Evolutionary conservation across 2,888 invertebrate species (phyloP), one percentile per base, ranked within the genome.

Genomic region (Drosophila helvetica): DNA sequence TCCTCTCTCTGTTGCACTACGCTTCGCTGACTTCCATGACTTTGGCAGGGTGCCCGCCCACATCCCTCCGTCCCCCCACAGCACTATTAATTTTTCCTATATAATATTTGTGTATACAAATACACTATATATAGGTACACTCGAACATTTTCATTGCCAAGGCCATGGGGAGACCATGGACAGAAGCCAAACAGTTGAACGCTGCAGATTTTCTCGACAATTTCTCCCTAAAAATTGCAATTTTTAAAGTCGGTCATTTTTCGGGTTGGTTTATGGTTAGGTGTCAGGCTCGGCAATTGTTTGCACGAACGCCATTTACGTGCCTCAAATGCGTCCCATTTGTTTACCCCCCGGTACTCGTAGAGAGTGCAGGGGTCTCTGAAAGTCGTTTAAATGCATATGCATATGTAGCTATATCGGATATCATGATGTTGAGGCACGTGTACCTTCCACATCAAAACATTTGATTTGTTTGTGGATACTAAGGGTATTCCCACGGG

Each of bases 131-230:
- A 33, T n/a, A n/a, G n/a, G n/a, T n/a, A 7, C 38, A 7, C 38
- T 7, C 3, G 0, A 38, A 38, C 50, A 46, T 73, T 69, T 84
- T 83, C 83, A 83, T 75, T 87, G 87, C 73, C 87, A 83, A 83
- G 83, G 83, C 82, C 87, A 74, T 79, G 77, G 54, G 66, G 27
- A 38, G 38, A 52, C 68, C 66, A 47, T 56, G 43, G 57, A 50
- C 27, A 12, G 27, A 19, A 68, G 18, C 7, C 25, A 30, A 18
- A 43, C 12, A 38, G 51, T 45, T 17, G 53, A 48, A 43, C 19
- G 59, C 56, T n/a, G 57, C 54, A 47, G 38, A 53, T 52, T 58
- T 64, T 22, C 43, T 51, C 27, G 7, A 27, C 8, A 27, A 27
- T 27, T 27, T 27, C 33, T 15, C 45, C 57, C 47, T 45, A 25